Evolutionary conservation across 53 echinoderm and acorn worm genomes (phyloP).

Genomic region (Actinopyga echinites): DNA sequence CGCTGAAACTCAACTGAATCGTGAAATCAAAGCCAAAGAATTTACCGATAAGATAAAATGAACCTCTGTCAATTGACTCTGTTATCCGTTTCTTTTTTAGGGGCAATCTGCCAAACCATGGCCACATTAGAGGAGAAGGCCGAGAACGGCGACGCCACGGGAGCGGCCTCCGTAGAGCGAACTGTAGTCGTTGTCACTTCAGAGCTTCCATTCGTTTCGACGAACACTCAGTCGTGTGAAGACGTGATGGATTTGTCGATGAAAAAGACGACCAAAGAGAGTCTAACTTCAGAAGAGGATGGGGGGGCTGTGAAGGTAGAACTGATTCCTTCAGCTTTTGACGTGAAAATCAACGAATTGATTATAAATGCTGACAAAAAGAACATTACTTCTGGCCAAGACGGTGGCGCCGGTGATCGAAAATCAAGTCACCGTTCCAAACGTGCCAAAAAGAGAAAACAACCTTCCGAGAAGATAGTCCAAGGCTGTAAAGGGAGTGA

Average conservation of each 20-base stretch:
- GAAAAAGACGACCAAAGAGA: constrained; percentile 34
- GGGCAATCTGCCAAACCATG: too few relatives aligned
- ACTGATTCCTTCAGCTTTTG: constrained; percentile 9
- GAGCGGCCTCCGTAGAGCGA: too few relatives aligned
- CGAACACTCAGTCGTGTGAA: constrained; percentile 8
- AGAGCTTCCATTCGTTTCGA: not conserved
- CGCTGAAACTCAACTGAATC: too few relatives aligned
- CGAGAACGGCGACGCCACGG: too few relatives aligned
- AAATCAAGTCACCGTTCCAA: not conserved
- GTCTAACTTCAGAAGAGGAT: not conserved
- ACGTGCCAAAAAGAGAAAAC: constrained; percentile 39
- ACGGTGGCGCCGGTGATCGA: not conserved
- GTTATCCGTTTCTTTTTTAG: too few relatives aligned
- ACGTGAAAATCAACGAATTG: constrained; percentile 27
- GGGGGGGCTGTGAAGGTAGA: constrained; percentile 22
- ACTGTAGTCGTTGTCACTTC: not conserved
- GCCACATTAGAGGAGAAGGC: too few relatives aligned
- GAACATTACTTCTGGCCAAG: not conserved
- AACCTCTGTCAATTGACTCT: too few relatives aligned
- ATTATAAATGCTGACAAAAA: constrained; percentile 24
- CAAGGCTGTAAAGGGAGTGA: constrained; percentile 14
- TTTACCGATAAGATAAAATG: too few relatives aligned
- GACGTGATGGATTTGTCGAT: constrained; percentile 55
- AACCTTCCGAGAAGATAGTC: constrained; percentile 10
- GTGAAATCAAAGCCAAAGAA: too few relatives aligned